Evolutionary conservation across 2,797 vertebrate genomes (phyloP).

Genomic region (Triplophysa bombifrons): DNA sequence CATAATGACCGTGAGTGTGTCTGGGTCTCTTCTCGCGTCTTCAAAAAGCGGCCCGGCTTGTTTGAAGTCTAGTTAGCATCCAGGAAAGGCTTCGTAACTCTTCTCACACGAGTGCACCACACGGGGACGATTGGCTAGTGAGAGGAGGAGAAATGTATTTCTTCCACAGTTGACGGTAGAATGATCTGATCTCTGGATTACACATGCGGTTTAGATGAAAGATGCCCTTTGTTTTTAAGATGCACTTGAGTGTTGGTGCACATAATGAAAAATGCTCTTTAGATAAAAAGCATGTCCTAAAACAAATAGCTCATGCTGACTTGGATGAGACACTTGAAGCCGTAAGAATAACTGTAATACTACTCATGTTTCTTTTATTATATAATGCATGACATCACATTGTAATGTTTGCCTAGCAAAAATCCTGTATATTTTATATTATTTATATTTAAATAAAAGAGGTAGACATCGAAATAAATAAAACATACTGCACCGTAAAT

Average conservation of each 20-base stretch:
- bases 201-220: not conserved
- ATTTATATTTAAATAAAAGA: too few relatives aligned
- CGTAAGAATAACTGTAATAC: too few relatives aligned
- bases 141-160: not conserved
- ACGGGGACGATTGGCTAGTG: not conserved
- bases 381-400: too few relatives aligned
- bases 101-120: not conserved
- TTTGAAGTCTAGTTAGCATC: slow-evolving; percentile 48
- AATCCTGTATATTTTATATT: too few relatives aligned
- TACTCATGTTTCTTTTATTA: too few relatives aligned
- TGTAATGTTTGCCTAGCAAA: too few relatives aligned
- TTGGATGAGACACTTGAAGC: too few relatives aligned
- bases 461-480: too few relatives aligned
- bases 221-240: not conserved
- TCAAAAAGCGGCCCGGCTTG: slow-evolving; percentile 51
- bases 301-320: not conserved
- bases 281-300: not conserved
- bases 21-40: slow-evolving; percentile 48
- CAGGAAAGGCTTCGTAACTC: slow-evolving; percentile 16
- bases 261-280: not conserved
- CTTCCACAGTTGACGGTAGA: not conserved
- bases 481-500: too few relatives aligned
- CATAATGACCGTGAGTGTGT: slow-evolving; percentile 53
- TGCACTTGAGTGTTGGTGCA: not conserved
- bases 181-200: not conserved